Evolutionary conservation across 1,140 invertebrate species (phyloP).

Genomic region (Penaeus chinensis): DNA sequence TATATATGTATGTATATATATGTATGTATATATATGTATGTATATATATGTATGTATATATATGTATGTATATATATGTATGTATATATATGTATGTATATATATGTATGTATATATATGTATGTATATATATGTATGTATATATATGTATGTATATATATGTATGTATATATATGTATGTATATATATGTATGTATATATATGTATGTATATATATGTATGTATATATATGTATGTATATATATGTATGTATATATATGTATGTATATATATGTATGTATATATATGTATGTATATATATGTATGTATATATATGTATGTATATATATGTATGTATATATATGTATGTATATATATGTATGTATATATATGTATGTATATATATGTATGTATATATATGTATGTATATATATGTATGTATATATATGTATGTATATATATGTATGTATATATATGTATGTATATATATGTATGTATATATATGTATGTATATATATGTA

Average conservation of each 20-base stretch:
- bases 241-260: constrained; percentile 10
- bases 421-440: constrained; percentile 6
- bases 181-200: constrained; percentile 18
- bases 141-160: constrained; percentile 7
- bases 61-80: constrained; percentile 10
- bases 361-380: constrained; percentile 7
- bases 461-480: constrained; percentile 15
- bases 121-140: constrained; percentile 10
- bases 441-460: not conserved
- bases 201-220: constrained; percentile 1
- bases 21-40: constrained; percentile 1
- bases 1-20: constrained; percentile 10
- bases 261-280: constrained; percentile 2
- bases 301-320: constrained; percentile 7
- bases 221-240: constrained; percentile 5
- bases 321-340: constrained; percentile 1
- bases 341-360: constrained; percentile 10
- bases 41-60: constrained; percentile 5
- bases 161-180: not conserved
- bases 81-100: constrained; percentile 8
- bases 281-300: constrained; percentile 10
- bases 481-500: constrained; percentile 2
- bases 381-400: constrained; percentile 1
- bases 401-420: constrained; percentile 13
- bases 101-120: constrained; percentile 1